Evolutionary conservation across 2,113 vertebrate genomes (phyloP), one percentile per base, ranked within the genome.

Genomic region (Rhineura floridana): DNA sequence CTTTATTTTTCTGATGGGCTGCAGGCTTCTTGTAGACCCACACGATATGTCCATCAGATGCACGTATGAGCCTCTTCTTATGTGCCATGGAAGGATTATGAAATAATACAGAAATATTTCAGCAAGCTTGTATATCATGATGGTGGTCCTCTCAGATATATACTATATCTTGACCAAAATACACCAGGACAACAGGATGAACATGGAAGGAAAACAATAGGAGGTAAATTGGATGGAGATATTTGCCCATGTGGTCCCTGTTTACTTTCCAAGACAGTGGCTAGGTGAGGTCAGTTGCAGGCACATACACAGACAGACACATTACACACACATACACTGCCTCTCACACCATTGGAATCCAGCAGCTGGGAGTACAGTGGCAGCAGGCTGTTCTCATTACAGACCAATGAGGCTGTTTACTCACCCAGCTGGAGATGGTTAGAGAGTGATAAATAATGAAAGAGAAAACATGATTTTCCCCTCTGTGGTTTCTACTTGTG

Each of bases 341-440:
- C 5, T 77, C 91, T 62, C 75, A 92, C 92, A 67, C 92, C 78
- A 76, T 87, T 91, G 91, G 95, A 96, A 93, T 95, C 94, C 90
- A 73, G 93, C 95, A 95, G 95, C 96, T 87, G 87, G 80, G 95
- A 96, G 97, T 96, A 96, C 94, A 96, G 95, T 92, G 95, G 96
- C 96, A 96, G 95, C 96, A 97, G 96, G 96, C 96, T 97, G 97
- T 96, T 97, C 97, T 97, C 95, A 98, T 98, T 98, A 98, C 96
- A 95, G 96, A 95, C 95, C 97, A 97, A 97, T 97, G 97, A 97
- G 98, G 96, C 97, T 98, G 97, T 98, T 98, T 98, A 98, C 97
- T 97, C 97, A 96, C 96, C 96, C 98, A 98, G 98, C 98, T 98
- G 98, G 97, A 97, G 96, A 93, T 92, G 96, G 97, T 98, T 98